Percentiles rank a stretch among this genome's conserved stretches.
Conservation (phyloP, 1,140 invertebrate species). For the Teleopsis dalmanni region DNA sequence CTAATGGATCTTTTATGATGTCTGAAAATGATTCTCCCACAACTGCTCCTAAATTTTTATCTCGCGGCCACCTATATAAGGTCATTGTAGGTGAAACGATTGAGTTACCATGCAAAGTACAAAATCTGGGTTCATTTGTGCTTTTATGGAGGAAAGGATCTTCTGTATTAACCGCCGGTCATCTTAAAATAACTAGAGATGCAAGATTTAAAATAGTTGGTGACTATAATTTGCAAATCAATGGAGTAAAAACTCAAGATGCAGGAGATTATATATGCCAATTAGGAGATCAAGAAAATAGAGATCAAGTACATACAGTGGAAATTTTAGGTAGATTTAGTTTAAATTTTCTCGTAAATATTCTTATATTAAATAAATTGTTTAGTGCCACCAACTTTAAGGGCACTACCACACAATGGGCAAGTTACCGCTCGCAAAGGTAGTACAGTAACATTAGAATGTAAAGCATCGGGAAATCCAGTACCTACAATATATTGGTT, state of each 20-base stretch:
- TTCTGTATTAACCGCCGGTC: conserved; percentile 54
- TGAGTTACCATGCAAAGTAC: conserved; percentile 65
- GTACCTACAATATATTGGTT: conserved; percentile 43
- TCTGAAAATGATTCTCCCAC: conserved; percentile 31
- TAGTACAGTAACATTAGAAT: conserved; percentile 52
- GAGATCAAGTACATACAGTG: conserved; percentile 49
- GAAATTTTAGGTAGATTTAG: conserved; percentile 48
- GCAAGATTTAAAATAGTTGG: conserved; percentile 52
- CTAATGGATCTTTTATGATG: conserved; percentile 27
- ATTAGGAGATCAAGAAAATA: conserved; percentile 47
- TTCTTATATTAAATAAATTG: background rate
- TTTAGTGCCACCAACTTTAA: conserved; percentile 48
- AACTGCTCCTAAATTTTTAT: conserved; percentile 56
- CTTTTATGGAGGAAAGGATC: conserved; percentile 56
- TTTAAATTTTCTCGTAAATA: background rate
- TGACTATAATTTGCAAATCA: conserved; percentile 55
- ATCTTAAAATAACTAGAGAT: conserved; percentile 55
- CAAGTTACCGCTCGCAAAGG: conserved; percentile 51
- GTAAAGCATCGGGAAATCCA: conserved; percentile 52
- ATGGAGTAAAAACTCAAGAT: conserved; percentile 50
- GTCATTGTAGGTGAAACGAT: conserved; percentile 69
- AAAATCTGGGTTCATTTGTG: conserved; percentile 59
- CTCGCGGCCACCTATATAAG: conserved; percentile 62
- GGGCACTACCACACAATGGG: conserved; percentile 46
- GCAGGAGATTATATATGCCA: conserved; percentile 50